A percentile compares a stretch with the other conserved stretches of the same genome.
These are phyloP conservation scores for Hypena proboscidalis DNA, from an alignment of 2,888 invertebrate genomes.

Conservation along the genomic window DNA sequence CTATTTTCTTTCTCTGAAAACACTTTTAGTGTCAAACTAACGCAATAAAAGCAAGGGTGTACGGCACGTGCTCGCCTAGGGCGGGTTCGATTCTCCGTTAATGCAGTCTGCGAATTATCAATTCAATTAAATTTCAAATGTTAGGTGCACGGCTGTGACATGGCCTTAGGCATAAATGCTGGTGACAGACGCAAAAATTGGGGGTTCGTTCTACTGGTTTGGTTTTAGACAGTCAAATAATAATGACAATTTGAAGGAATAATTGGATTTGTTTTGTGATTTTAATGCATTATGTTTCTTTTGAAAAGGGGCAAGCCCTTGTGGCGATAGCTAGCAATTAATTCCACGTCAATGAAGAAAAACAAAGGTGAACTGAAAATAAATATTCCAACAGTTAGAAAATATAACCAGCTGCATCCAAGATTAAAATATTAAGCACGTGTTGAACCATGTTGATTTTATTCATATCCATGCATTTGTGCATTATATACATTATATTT, in stretches of 20 bases:
- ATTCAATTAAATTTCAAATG: slow-evolving; percentile 49
- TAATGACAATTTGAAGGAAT: neutral
- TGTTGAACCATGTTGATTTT: no score
- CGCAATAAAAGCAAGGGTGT: slow-evolving; percentile 42
- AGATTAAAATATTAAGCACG: no score
- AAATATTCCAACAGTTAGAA: no score
- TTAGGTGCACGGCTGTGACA: slow-evolving; percentile 41
- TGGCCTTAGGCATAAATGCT: slow-evolving; percentile 35
- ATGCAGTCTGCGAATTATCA: slow-evolving; percentile 43
- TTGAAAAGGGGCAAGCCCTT: no score
- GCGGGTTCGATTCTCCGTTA: slow-evolving; percentile 29
- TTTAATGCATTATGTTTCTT: no score
- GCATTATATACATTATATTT: no score
- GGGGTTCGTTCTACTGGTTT: slow-evolving; percentile 20
- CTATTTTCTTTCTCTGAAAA: slow-evolving; percentile 51
- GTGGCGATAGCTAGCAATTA: no score
- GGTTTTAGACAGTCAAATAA: neutral
- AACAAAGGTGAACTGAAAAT: no score
- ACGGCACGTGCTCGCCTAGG: slow-evolving; percentile 56
- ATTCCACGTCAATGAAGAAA: no score
- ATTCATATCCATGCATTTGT: no score
- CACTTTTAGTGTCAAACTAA: slow-evolving; percentile 55
- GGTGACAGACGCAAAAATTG: slow-evolving; percentile 28
- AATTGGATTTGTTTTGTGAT: neutral
- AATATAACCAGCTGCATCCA: no score